A percentile compares a stretch with the other conserved stretches of the same genome.
Conservation (phyloP, 2,888 invertebrate genomes). For the Acheta domesticus region DNA sequence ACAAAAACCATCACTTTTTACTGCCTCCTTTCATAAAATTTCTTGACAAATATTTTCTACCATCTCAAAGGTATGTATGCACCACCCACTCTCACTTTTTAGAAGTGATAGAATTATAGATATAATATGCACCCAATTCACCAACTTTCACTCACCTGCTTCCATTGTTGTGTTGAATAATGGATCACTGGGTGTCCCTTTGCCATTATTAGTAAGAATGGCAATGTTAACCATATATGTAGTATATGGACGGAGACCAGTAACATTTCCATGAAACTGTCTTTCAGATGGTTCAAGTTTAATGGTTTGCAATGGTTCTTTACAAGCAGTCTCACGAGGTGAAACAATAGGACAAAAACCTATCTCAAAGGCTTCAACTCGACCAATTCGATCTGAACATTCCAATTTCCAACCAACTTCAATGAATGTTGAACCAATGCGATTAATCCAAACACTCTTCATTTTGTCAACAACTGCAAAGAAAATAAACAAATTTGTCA, state of each 20-base stretch:
- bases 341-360: slow-evolving; percentile 67
- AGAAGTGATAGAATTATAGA: no score
- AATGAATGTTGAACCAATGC: slow-evolving; percentile 54
- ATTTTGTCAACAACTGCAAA: slow-evolving; percentile 54
- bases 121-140: no score
- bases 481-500: slow-evolving; percentile 4
- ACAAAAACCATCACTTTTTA: no score
- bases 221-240: slow-evolving; percentile 69
- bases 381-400: slow-evolving; percentile 68
- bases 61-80: no score
- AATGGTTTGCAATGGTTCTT: slow-evolving; percentile 41
- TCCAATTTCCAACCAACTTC: slow-evolving; percentile 72
- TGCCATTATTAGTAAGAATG: slow-evolving; percentile 57
- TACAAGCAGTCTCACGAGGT: slow-evolving; percentile 56
- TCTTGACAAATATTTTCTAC: no score
- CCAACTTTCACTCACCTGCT: slow-evolving; percentile 51
- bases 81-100: no score
- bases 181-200: slow-evolving; percentile 55
- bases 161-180: slow-evolving; percentile 66
- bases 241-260: slow-evolving; percentile 66
- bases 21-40: no score
- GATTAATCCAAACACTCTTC: slow-evolving; percentile 55
- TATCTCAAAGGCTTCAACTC: slow-evolving; percentile 69
- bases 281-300: neutral
- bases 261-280: slow-evolving; percentile 39